These are phyloP conservation scores for Heliothis subflexa DNA, from an alignment of 1,140 invertebrate genomes.

Conservation along the genomic window DNA sequence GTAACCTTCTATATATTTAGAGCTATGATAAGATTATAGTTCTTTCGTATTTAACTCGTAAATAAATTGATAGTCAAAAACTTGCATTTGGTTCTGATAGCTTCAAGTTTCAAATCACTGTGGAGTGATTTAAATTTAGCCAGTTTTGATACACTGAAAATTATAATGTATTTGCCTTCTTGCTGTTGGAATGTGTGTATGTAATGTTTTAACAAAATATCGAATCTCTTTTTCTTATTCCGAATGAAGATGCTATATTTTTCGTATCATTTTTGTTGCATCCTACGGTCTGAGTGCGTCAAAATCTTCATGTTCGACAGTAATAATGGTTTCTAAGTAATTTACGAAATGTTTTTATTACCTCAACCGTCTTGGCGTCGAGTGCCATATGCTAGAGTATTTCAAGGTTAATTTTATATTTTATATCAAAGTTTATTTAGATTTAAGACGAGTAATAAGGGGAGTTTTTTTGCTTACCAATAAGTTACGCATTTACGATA, in stretches of 20 bases:
- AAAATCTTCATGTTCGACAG: slow-evolving; percentile 15
- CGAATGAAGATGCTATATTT: not conserved
- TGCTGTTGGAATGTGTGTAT: not conserved
- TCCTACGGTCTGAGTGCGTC: too few species aligned
- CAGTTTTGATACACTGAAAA: slow-evolving; percentile 26
- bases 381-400: slow-evolving; percentile 52
- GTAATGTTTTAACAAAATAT: slow-evolving; percentile 9
- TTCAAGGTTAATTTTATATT: slow-evolving; percentile 50
- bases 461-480: not conserved
- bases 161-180: slow-evolving; percentile 26
- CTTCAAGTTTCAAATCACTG: slow-evolving; percentile 30
- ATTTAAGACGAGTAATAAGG: slow-evolving; percentile 6
- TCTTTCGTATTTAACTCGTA: slow-evolving; percentile 35
- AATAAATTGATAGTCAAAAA: slow-evolving; percentile 22
- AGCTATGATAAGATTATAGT: slow-evolving; percentile 50
- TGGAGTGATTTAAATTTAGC: slow-evolving; percentile 25
- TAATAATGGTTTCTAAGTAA: slow-evolving; percentile 23
- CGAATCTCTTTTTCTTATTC: slow-evolving; percentile 25
- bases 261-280: not conserved
- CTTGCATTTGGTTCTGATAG: slow-evolving; percentile 8
- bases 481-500: slow-evolving; percentile 15
- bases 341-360: slow-evolving; percentile 25
- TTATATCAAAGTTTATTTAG: slow-evolving; percentile 54
- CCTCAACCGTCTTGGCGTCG: slow-evolving; percentile 38
- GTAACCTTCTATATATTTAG: slow-evolving; percentile 46